Evolutionary conservation across 1,140 invertebrate species (phyloP), one percentile per base, ranked within the genome.

Genomic region (Drosophila burlai): DNA sequence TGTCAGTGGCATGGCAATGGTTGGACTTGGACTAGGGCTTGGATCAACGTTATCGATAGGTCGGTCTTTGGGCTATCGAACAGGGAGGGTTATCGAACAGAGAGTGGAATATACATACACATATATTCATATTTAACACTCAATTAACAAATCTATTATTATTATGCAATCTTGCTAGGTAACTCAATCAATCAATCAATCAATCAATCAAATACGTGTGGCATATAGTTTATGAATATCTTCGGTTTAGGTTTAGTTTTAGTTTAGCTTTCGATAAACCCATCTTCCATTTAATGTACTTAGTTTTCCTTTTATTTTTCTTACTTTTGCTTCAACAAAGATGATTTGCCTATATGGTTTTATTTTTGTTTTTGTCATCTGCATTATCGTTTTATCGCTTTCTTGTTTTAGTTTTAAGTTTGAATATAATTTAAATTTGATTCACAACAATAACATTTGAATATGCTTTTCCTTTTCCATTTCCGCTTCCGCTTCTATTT

Each of bases 371-470:
- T 74, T 36, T 45, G 4, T 21, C 49, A 29, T 29, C 8, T 29
- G 29, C 29, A 29, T 68, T 79, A 15, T 26, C 9, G 7, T 4
- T 49, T 50, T 31, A 52, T 24, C 26, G 4, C 15, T 49, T 38
- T 36, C 6, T 26, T 64, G 31, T 54, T 46, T 21, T 5, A 11
- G 34, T 36, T 72, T 67, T 75, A 49, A 68, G 50, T 81, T 77
- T 81, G 78, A 81, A 84, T 84, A 69, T 82, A 86, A 80, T 89
- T 89, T 84, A 76, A 76, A 76, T 84, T 89, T 90, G 78, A 89
- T 90, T 89, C 85, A 89, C 84, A 89, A 89, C 84, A 89, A 89
- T 89, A 89, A 89, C 84, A 89, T 81, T 87, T 89, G 69, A 89
- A 89, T 89, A 89, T 83, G 83, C 83, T 67, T 84, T 73, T 73